These are phyloP conservation scores for Fopius arisanus DNA, from an alignment of 1,140 invertebrate species.

Conservation along the genomic window DNA sequence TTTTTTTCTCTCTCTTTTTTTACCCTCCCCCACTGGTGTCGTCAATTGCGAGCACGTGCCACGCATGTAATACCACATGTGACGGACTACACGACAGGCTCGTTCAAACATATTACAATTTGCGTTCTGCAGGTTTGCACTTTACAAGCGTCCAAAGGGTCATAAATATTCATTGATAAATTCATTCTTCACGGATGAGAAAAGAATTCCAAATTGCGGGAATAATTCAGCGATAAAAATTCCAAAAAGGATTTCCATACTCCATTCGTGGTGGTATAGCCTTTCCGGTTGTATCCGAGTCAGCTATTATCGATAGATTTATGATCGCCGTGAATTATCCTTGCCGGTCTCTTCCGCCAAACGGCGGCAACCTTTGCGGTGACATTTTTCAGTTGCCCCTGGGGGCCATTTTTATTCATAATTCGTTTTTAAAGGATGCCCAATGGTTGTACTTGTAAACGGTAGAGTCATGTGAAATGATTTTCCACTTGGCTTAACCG, in stretches of 20 bases:
- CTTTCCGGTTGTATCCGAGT: neutral
- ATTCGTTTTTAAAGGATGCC: neutral
- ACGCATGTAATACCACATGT: constrained; percentile 46
- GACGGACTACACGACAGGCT: constrained; percentile 45
- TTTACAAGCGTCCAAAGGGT: constrained; percentile 35
- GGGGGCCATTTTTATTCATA: neutral
- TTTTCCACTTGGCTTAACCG: constrained; percentile 16
- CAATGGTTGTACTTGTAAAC: neutral
- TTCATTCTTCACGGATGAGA: neutral
- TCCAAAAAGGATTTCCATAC: neutral
- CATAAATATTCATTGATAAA: constrained; percentile 6
- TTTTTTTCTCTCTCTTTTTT: neutral
- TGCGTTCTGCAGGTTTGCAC: neutral
- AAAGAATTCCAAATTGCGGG: neutral
- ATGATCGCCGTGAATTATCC: constrained; percentile 13
- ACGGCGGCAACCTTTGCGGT: constrained; percentile 17
- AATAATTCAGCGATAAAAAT: constrained; percentile 12
- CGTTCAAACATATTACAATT: neutral
- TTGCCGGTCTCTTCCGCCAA: neutral
- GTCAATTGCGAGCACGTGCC: constrained; percentile 54
- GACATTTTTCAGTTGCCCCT: neutral
- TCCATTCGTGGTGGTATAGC: neutral
- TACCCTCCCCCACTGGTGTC: constrained; percentile 20
- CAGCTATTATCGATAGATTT: constrained; percentile 20
- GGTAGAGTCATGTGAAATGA: constrained; percentile 8